A percentile compares a stretch with the other conserved stretches of the same genome.
Evolutionary conservation across 2,113 vertebrate genomes (phyloP).

Genomic region (Tautogolabrus adspersus): DNA sequence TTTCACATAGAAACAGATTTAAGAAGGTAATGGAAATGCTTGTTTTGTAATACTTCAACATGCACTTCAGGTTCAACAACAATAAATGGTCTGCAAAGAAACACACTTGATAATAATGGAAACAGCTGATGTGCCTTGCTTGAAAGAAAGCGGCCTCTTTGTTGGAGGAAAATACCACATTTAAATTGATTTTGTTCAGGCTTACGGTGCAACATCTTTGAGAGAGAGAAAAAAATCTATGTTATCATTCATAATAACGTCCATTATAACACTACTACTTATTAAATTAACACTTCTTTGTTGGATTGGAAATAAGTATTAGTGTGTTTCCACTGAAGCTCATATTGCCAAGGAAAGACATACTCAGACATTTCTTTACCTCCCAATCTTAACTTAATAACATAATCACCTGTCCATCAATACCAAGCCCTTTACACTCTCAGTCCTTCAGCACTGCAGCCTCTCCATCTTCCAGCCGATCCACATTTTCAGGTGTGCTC

Average conservation of each 20-base stretch:
- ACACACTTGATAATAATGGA: not conserved
- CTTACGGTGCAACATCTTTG: too few species aligned
- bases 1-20: too few species aligned
- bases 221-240: too few species aligned
- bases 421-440: not conserved
- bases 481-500: slow-evolving; percentile 13
- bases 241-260: too few species aligned
- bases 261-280: not conserved
- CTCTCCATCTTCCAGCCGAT: not conserved
- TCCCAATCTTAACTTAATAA: not conserved
- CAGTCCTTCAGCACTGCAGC: not conserved
- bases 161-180: too few species aligned
- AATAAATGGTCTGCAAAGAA: not conserved
- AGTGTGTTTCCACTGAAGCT: not conserved
- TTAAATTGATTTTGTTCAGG: too few species aligned
- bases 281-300: not conserved
- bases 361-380: too few species aligned
- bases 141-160: too few species aligned
- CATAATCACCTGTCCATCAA: not conserved
- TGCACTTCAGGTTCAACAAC: too few species aligned
- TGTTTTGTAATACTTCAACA: too few species aligned
- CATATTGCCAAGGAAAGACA: not conserved
- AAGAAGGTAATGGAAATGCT: too few species aligned
- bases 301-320: not conserved
- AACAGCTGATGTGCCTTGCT: not conserved